These are phyloP conservation scores for Enteromius mattozi DNA, from an alignment of 2,797 vertebrate species.

Conservation along the genomic window DNA sequence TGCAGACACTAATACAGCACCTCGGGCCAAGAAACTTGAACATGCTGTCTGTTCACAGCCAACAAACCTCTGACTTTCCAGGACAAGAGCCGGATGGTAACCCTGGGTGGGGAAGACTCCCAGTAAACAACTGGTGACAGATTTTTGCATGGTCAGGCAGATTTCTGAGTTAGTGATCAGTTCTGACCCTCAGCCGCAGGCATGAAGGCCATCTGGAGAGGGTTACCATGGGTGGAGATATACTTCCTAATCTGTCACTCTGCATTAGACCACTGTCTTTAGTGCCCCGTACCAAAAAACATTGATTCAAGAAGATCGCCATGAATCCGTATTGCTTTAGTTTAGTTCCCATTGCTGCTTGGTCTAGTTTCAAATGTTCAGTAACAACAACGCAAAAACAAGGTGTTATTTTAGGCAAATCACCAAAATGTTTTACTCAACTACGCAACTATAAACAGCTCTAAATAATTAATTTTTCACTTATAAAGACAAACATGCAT, in stretches of 20 bases:
- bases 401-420: neutral
- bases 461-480: neutral
- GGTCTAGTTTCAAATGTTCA: neutral
- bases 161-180: constrained; percentile 52
- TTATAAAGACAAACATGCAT: neutral
- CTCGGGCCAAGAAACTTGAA: constrained; percentile 59
- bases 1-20: constrained; percentile 56
- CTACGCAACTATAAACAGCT: neutral
- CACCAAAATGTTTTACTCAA: neutral
- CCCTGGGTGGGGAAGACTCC: constrained; percentile 21
- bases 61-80: constrained; percentile 48
- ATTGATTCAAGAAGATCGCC: neutral
- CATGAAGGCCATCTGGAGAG: constrained; percentile 61
- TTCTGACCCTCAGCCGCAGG: constrained; percentile 43
- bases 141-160: constrained; percentile 53
- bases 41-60: constrained; percentile 43
- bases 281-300: constrained; percentile 5
- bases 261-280: constrained; percentile 51
- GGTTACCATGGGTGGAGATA: constrained; percentile 37
- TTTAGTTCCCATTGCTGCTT: neutral
- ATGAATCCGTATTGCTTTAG: neutral
- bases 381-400: neutral
- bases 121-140: constrained; percentile 46
- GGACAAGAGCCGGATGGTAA: constrained; percentile 28
- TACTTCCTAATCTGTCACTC: constrained; percentile 53